Base-by-base conservation (phyloP, 2,888 invertebrate genomes). In the Calameuta filiformis region DNA sequence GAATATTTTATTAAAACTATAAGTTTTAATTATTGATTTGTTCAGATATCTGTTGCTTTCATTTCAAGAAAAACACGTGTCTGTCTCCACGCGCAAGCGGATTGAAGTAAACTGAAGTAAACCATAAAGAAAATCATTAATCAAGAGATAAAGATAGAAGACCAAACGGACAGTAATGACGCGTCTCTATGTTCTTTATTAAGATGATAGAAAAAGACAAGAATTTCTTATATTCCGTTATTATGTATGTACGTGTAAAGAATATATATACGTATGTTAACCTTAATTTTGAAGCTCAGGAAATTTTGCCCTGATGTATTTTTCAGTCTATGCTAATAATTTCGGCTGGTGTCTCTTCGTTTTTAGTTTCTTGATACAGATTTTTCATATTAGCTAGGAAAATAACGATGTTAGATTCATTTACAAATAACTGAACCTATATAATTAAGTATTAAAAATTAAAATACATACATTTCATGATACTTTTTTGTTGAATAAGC, bases 401-500 rank as follows among this genome's bases (percentile, higher is more conserved):
- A 56, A 56, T 23, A 56, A 56, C 1, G 40, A 56, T 56, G 23
- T 23, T 56, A 23, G 23, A 56, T 23, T 56, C 9, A 56, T 56
- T 23, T 23, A 23, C 9, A 23, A 23, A 23, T 23, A 56, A 56
- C 23, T 56, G 40, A 6, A 23, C 9, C 6, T 9, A 9, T 9
- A 56, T 56, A 6, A 23, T 56, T 56, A 15, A 40, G 37, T 15
- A 56, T 56, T 56, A 23, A 23, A 56, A 9, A 35, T 56, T 15
- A 33, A 68, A 30, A 56, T 77, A 69, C 77, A 82, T 84, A 83
- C 82, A 76, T 76, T 84, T 81, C 79, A 79, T 83, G 34, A 89
- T 89, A 75, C 86, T 85, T 77, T 87, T 79, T 76, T 87, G 84
- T 80, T 91, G 89, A 35, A 90, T 82, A 76, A 79, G 75, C 35